Evolutionary conservation across 2,888 invertebrate genomes (phyloP), one percentile per base, ranked within the genome.

Genomic region (Euphydryas editha): DNA sequence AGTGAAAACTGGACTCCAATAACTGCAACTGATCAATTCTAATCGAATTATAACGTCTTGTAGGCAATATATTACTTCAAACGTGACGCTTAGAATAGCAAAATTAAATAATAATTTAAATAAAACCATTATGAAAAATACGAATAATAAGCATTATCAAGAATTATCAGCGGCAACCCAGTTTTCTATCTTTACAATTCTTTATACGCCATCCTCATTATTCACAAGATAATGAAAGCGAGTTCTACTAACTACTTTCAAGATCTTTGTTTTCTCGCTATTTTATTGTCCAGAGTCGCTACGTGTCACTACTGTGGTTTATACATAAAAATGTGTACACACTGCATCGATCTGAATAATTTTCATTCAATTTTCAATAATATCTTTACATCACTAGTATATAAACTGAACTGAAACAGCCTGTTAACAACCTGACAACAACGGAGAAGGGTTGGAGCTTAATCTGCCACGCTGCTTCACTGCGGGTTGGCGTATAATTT

Each of bases 141-240:
- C 15, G 21, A 49, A 20, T 44, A 47, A 36, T 17, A 36, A 36
- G 54, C 54, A 49, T 39, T 18, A 46, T 57, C 24, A 51, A 51
- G 49, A 6, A 51, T 51, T 51, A n/a, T 51, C 13, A 46, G 17
- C 20, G 47, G 30, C 47, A 49, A 57, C 62, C 62, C 20, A 63
- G 62, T 39, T 63, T 54, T 61, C 51, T 54, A 10, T 15, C 18
- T 20, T 51, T 46, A 62, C 17, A 51, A 49, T 42, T 39, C 49
- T 63, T 57, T 49, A 63, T 49, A 21, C 49, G 57, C 17, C 37
- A 39, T 56, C 21, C 57, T 57, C 36, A 47, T 63, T 63, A 63
- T 63, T 39, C 47, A 36, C 39, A 49, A 42, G 47, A 63, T 63
- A 63, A 63, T 63, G 17, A 6, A 46, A 18, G 59, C 47, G 7